Conservation (phyloP, 2,888 invertebrate species). For the Lysandra bellargus region DNA sequence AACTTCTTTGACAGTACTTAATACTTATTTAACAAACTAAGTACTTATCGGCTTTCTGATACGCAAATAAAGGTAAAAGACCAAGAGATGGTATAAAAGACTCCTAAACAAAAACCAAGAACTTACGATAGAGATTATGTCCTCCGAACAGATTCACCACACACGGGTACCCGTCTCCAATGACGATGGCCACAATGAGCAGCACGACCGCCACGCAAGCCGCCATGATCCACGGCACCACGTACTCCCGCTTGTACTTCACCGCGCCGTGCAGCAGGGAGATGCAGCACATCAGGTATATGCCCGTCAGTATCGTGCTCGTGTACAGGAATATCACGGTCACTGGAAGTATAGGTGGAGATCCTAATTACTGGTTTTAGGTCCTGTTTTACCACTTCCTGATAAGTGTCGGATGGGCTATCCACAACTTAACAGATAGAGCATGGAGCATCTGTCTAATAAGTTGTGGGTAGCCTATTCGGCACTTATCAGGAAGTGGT, state of each 20-base stretch:
- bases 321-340: conserved; percentile 73
- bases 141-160: conserved; percentile 70
- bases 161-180: conserved; percentile 66
- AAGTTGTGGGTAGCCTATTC: too few relatives aligned
- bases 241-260: conserved; percentile 69
- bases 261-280: conserved; percentile 73
- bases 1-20: too few relatives aligned
- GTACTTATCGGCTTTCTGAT: too few relatives aligned
- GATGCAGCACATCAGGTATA: conserved; percentile 74
- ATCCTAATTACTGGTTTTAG: too few relatives aligned
- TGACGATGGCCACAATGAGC: conserved; percentile 57
- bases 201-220: conserved; percentile 65
- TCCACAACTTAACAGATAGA: too few relatives aligned
- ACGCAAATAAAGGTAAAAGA: too few relatives aligned
- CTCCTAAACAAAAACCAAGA: not conserved
- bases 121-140: conserved; percentile 72
- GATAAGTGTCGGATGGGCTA: too few relatives aligned
- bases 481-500: too few relatives aligned
- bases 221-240: conserved; percentile 72
- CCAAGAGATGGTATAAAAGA: too few relatives aligned
- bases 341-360: conserved; percentile 52
- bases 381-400: too few relatives aligned
- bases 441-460: too few relatives aligned
- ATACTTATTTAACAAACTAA: too few relatives aligned
- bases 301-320: conserved; percentile 67